Conservation (phyloP, 2,113 vertebrate genomes). For the Thomomys bottae region DNA sequence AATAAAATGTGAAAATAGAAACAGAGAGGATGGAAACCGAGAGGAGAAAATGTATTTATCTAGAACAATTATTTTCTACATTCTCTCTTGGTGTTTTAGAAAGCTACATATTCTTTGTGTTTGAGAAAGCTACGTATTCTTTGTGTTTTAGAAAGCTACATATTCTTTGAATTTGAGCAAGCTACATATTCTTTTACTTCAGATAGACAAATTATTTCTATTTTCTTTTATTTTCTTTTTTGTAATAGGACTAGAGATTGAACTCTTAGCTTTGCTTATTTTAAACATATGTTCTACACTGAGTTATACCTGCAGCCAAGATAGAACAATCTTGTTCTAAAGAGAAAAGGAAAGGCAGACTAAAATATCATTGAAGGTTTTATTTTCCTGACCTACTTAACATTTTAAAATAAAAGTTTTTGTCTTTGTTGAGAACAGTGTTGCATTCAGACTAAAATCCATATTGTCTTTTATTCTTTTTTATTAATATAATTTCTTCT, state of each 20-base stretch:
- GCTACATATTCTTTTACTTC: slow-evolving; percentile 9
- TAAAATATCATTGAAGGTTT: neutral
- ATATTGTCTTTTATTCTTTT: slow-evolving; percentile 35
- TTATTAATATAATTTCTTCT: slow-evolving; percentile 43
- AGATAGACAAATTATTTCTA: neutral
- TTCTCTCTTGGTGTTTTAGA: neutral
- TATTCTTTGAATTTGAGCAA: no score
- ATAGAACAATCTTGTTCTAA: neutral
- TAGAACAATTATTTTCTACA: neutral
- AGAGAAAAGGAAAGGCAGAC: neutral
- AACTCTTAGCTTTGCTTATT: neutral
- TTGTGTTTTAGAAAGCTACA: slow-evolving; percentile 34
- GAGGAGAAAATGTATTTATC: neutral
- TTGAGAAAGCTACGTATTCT: neutral
- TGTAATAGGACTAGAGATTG: neutral
- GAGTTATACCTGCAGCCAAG: neutral
- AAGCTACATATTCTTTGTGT: neutral
- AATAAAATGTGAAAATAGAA: neutral
- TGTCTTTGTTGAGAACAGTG: neutral
- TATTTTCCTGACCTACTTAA: neutral
- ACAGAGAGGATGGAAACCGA: neutral
- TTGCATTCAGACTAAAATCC: neutral
- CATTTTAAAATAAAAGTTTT: slow-evolving; percentile 38
- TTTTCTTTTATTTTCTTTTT: slow-evolving; percentile 8
- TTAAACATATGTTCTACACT: neutral